Conservation (phyloP, 2,113 vertebrate species). For the Pitta sordida region DNA sequence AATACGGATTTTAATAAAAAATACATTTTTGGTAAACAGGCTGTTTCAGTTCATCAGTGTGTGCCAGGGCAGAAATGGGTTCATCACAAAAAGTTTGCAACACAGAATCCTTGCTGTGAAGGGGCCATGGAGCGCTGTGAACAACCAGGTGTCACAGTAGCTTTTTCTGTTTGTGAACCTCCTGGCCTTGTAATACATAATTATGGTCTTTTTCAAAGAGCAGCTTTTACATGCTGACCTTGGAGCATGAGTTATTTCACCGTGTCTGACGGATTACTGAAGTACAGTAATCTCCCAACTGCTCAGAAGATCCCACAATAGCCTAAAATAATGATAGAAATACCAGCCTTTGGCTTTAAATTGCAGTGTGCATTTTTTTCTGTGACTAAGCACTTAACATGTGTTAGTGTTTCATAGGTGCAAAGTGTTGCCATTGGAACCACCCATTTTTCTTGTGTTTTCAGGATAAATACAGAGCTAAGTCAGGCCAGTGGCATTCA, state of each 20-base stretch:
- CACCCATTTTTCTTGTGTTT: conserved; percentile 8
- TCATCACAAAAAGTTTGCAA: background rate
- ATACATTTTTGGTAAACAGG: conserved; percentile 9
- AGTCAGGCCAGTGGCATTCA: background rate
- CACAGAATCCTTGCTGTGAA: background rate
- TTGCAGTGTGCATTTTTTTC: background rate
- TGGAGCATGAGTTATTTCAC: background rate
- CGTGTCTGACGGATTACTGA: background rate
- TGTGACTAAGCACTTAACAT: background rate
- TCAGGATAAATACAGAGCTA: background rate
- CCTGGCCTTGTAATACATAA: background rate
- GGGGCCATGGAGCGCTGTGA: background rate
- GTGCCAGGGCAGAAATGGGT: background rate
- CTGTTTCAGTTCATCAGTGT: background rate
- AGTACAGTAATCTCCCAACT: background rate
- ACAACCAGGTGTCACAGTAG: background rate
- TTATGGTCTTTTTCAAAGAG: background rate
- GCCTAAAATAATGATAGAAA: background rate
- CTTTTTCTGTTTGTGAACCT: background rate
- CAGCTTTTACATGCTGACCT: background rate
- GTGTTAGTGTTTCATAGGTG: background rate
- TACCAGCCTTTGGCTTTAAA: background rate
- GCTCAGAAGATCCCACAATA: background rate
- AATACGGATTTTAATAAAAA: conserved; percentile 46
- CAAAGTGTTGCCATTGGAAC: background rate